Evolutionary conservation across 2,888 invertebrate genomes (phyloP).

Genomic region (Craniophora ligustri): DNA sequence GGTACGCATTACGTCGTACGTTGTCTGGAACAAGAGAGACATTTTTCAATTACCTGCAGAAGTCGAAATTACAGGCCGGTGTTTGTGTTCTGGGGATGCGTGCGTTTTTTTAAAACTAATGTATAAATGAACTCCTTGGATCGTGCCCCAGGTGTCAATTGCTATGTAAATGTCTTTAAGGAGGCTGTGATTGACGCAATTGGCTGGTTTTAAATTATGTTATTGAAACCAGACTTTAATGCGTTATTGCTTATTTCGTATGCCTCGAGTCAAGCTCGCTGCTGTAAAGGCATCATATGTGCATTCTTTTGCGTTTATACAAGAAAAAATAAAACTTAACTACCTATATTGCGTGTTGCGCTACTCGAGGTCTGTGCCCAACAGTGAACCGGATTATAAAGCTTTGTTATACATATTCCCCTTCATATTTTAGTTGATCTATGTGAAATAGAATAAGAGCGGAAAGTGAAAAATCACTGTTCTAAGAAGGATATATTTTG

Average conservation of each 20-base stretch:
- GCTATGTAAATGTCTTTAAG: constrained; percentile 68
- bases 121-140: constrained; percentile 43
- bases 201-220: constrained; percentile 63
- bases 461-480: constrained; percentile 30
- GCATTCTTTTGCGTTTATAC: constrained; percentile 21
- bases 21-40: constrained; percentile 50
- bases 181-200: constrained; percentile 61
- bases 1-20: constrained; percentile 51
- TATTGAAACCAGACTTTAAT: constrained; percentile 61
- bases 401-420: too few relatives aligned
- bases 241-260: constrained; percentile 36
- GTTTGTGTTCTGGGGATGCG: constrained; percentile 51
- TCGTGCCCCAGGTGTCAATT: constrained; percentile 74
- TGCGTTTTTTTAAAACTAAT: constrained; percentile 26
- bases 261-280: constrained; percentile 30
- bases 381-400: too few relatives aligned
- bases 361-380: not conserved
- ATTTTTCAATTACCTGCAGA: constrained; percentile 68
- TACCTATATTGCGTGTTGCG: constrained; percentile 4
- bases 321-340: constrained; percentile 7
- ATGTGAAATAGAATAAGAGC: not conserved
- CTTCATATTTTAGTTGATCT: too few relatives aligned
- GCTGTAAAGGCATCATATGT: constrained; percentile 9
- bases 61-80: constrained; percentile 69
- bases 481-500: constrained; percentile 54